Evolutionary conservation across 1,140 invertebrate species (phyloP), one percentile per base, ranked within the genome.

Genomic region (Anthonomus grandis): DNA sequence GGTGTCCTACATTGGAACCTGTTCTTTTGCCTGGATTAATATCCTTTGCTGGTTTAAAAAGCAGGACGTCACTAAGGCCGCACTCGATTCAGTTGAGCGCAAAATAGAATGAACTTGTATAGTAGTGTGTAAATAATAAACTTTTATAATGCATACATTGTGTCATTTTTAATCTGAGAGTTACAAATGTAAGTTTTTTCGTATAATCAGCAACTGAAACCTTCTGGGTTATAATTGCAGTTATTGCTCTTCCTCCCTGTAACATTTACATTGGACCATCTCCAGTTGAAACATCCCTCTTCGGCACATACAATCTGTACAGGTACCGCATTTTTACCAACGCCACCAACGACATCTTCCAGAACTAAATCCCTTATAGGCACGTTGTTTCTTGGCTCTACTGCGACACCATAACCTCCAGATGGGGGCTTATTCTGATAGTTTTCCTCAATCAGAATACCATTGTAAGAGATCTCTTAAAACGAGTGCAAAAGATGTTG

Each of bases 21-120:
- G 64, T 42, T 64, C 62, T 8, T 64, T 66, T 57, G 63, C 57
- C 3, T 66, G 64, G 64, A 60, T 66, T 12, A 66, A 64, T 41
- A 57, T 66, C 25, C 46, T 66, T 9, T 66, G 64, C 24, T 62
- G 49, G 55, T 54, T 66, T 10, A 66, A 66, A 27, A 39, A 60
- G 31, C 45, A 58, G 25, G 38, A 50, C 21, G 17, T 41, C 19
- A 12, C 24, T 9, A 25, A 44, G 8, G 21, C 8, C 10, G 44
- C 17, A 15, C 5, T 45, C 10, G 17, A 45, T 12, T 4, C 10
- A 3, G 21, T 45, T 45, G 21, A 23, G 24, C n/a, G 27, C 8
- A 31, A 31, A 31, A 31, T 31, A 31, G 8, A 31, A 31, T 9
- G 8, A n/a, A 31, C n/a, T 17, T 1, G 2, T n/a, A 17, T 17